Conservation (phyloP, 2,113 vertebrate species). For the Cyanoramphus novaezelandiae region DNA sequence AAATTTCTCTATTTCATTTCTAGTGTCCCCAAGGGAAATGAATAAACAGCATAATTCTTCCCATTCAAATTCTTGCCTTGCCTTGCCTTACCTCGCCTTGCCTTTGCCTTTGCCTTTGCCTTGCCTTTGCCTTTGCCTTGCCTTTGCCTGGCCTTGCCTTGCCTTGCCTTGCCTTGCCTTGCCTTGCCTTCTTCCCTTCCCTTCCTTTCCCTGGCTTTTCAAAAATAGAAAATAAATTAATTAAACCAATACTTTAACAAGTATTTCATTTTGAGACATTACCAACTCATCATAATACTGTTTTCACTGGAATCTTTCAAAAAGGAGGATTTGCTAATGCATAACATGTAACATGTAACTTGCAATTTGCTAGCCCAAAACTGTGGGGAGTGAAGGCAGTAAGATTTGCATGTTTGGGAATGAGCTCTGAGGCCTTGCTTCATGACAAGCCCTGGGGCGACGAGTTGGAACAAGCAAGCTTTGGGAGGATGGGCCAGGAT, state of each 20-base stretch:
- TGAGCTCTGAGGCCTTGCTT: too few relatives aligned
- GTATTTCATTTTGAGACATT: not conserved
- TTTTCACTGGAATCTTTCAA: not conserved
- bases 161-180: too few relatives aligned
- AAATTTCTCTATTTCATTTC: not conserved
- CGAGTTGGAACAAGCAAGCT: too few relatives aligned
- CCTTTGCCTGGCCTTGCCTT: not conserved
- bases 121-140: too few relatives aligned
- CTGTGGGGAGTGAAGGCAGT: too few relatives aligned
- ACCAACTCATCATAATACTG: not conserved
- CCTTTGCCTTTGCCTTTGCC: not conserved
- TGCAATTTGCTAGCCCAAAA: not conserved
- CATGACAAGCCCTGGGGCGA: too few relatives aligned
- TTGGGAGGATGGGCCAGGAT: too few relatives aligned
- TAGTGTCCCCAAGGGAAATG: not conserved
- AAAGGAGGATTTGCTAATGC: not conserved
- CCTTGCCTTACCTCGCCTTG: not conserved
- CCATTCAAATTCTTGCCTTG: not conserved
- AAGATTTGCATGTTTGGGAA: too few relatives aligned
- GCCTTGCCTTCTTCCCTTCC: not conserved
- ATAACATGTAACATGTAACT: fast-evolving
- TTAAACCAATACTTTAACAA: not conserved
- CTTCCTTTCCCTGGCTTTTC: not conserved
- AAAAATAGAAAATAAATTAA: not conserved
- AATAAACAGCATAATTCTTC: not conserved